Evolutionary conservation across 1,140 invertebrate genomes (phyloP).

Genomic region (Ylistrum balloti): DNA sequence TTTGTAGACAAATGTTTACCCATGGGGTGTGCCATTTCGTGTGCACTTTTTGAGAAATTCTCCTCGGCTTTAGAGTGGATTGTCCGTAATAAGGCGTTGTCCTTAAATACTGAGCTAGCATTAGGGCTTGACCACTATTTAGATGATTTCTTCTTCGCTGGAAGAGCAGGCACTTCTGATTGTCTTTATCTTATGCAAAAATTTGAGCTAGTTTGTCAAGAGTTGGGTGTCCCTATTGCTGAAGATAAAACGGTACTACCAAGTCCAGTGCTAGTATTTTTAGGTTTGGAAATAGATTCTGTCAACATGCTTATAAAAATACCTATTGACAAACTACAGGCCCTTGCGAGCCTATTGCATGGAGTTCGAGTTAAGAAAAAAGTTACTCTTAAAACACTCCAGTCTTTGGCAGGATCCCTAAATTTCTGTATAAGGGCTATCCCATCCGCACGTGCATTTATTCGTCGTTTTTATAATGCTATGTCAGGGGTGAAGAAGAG

Average conservation of each 20-base stretch:
- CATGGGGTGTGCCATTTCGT: slow-evolving; percentile 55
- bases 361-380: neutral
- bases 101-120: neutral
- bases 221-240: slow-evolving; percentile 36
- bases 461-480: slow-evolving; percentile 51
- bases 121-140: neutral
- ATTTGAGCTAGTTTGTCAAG: neutral
- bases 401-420: slow-evolving; percentile 46
- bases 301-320: slow-evolving; percentile 48
- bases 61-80: slow-evolving; percentile 42
- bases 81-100: slow-evolving; percentile 41
- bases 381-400: slow-evolving; percentile 49
- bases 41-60: slow-evolving; percentile 55
- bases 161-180: neutral
- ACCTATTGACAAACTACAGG: neutral
- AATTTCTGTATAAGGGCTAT: slow-evolving; percentile 55
- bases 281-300: slow-evolving; percentile 45
- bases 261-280: neutral
- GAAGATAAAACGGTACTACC: slow-evolving; percentile 46
- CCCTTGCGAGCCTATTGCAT: neutral
- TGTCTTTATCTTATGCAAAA: neutral
- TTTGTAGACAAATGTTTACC: slow-evolving; percentile 58
- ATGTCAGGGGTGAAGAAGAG: no score
- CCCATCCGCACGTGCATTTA: slow-evolving; percentile 46
- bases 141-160: slow-evolving; percentile 54